Evolutionary conservation across 2,797 vertebrate species (phyloP).

Genomic region (Mus spretus): DNA sequence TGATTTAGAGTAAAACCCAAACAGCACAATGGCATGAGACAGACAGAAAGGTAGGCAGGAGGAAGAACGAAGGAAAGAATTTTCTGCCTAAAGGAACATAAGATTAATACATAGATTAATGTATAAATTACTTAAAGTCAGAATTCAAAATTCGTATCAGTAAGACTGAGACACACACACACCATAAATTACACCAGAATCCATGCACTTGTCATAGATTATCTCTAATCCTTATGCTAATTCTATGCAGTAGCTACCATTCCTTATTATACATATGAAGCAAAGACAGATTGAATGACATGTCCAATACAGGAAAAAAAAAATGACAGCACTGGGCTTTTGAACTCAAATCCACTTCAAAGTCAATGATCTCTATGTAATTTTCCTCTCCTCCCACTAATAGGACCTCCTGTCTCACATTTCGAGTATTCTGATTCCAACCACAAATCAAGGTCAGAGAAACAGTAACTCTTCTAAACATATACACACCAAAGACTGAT

Average conservation of each 20-base stretch:
- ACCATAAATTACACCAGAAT: constrained; percentile 47
- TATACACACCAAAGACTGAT: constrained; percentile 18
- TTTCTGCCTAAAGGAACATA: constrained; percentile 6
- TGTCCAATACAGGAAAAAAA: not conserved
- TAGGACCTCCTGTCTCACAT: constrained; percentile 16
- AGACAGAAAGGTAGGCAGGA: not conserved
- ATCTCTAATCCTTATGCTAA: constrained; percentile 49
- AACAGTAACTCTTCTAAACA: constrained; percentile 54
- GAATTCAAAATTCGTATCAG: constrained; percentile 68
- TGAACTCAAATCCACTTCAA: constrained; percentile 59
- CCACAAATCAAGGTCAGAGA: constrained; percentile 46
- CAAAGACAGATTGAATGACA: constrained; percentile 51
- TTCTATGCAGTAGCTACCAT: constrained; percentile 16
- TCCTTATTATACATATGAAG: constrained; percentile 54
- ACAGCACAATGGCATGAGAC: not conserved
- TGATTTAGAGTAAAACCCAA: not conserved
- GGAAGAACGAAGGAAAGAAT: not conserved
- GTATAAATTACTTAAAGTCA: constrained; percentile 56
- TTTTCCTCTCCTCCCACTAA: constrained; percentile 13
- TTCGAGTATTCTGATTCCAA: constrained; percentile 70
- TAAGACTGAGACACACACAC: not conserved
- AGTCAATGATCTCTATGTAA: not conserved
- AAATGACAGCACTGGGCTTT: constrained; percentile 2
- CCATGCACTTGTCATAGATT: constrained; percentile 31
- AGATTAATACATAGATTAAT: not conserved